phyloP scores from a whole-genome alignment of 2,113 vertebrate genomes.

The Cathartes aura region DNA sequence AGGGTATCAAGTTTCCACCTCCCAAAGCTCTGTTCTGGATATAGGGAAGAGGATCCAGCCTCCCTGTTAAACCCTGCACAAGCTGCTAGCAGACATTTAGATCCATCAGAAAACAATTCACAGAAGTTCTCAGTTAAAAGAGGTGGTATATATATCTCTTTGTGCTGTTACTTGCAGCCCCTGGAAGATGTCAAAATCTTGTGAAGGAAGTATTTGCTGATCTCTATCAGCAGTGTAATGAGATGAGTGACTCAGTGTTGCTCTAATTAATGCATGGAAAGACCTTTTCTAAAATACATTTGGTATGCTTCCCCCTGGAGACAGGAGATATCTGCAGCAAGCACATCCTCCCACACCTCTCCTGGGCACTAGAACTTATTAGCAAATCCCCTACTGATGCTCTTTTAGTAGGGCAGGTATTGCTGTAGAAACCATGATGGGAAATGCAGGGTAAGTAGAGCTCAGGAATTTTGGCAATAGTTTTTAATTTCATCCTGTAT shows the following conservation, averaged over 20 bases:
- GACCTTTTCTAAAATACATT: conserved; percentile 33
- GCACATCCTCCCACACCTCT: conserved; percentile 13
- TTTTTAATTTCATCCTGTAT: background rate
- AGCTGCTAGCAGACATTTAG: background rate
- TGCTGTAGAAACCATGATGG: background rate
- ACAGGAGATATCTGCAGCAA: background rate
- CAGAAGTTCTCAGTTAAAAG: background rate
- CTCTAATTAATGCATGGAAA: conserved; percentile 35
- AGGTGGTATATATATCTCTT: background rate
- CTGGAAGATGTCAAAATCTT: background rate
- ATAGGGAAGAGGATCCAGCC: background rate
- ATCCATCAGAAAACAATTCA: background rate
- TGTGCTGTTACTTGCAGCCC: background rate
- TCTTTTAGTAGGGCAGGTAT: background rate
- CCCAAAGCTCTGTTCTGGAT: background rate
- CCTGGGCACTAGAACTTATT: background rate
- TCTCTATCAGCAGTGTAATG: background rate
- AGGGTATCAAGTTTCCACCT: background rate
- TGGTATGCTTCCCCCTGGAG: background rate
- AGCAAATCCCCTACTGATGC: background rate
- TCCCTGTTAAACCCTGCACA: background rate
- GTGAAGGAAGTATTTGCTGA: conserved; percentile 6
- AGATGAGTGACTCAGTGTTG: conserved; percentile 33
- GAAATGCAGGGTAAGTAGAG: background rate
- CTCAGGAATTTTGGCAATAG: background rate